Evolutionary conservation across 1,140 invertebrate species (phyloP), one percentile per base, ranked within the genome.

Genomic region (Drosophila bifasciata): DNA sequence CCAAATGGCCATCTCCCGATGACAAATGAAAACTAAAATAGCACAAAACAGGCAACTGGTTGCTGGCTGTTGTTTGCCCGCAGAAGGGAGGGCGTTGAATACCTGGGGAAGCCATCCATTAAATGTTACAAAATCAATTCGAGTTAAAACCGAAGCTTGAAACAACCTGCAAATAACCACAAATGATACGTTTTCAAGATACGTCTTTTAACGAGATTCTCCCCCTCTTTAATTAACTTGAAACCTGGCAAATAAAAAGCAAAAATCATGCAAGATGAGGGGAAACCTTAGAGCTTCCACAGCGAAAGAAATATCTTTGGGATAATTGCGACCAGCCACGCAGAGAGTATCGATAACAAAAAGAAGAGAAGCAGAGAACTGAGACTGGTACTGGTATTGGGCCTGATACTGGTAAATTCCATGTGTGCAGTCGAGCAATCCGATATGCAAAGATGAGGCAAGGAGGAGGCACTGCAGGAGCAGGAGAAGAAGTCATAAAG

Each of bases 21-120:
- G 80, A 85, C 80, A 85, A 85, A 85, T 85, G 81, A 80, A 85
- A 85, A 86, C 81, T 86, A 67, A 86, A 85, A 68, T 74, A 63
- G 63, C 60, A 53, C 68, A 67, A 67, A 75, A 73, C 57, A 49
- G 60, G 48, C 60, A 70, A 57, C 50, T 61, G 16, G 41, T 58
- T 46, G 53, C 52, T 43, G 41, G 17, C n/a, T 19, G 53, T 2
- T 55, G 49, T 2, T n/a, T 0, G 25, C 11, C 36, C 17, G 36
- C 1, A n/a, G n/a, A 49, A 11, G 15, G 11, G 17, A 6, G 16
- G 15, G 43, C n/a, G 28, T 39, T 39, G 28, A 32, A 46, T 67
- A 40, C 23, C 28, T 40, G 62, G 55, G 46, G 21, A 39, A 45
- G 62, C 49, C 21, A 40, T 46, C 66, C 21, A 68, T 68, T 69